phyloP scores from a whole-genome alignment of 1,140 invertebrate species.

The Schlechtendalia chinensis region DNA sequence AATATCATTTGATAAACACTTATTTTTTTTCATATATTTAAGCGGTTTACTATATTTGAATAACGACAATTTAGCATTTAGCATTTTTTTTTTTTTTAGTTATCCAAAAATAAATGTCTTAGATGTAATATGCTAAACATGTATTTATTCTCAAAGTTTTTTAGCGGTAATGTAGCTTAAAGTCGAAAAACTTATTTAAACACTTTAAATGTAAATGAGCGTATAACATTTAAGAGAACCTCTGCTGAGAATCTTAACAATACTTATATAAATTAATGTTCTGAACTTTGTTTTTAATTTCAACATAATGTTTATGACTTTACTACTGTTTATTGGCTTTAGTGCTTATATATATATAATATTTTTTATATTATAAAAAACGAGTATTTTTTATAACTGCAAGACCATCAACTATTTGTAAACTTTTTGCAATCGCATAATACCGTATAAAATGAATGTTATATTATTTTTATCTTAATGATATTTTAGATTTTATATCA shows the following conservation, averaged over 20 bases:
- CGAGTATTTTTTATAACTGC: too few species aligned
- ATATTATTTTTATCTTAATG: too few species aligned
- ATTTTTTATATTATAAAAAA: too few species aligned
- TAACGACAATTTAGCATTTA: neutral
- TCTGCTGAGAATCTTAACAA: neutral
- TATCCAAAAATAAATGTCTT: neutral
- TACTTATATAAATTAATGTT: too few species aligned
- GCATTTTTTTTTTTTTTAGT: neutral
- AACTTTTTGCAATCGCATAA: too few species aligned
- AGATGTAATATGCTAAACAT: neutral
- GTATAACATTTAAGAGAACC: neutral
- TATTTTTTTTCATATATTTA: too few species aligned
- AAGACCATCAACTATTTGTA: too few species aligned
- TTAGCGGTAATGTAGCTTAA: neutral
- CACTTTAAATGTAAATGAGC: neutral
- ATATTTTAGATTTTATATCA: too few species aligned
- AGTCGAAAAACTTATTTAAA: neutral
- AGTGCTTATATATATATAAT: too few species aligned
- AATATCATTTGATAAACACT: too few species aligned
- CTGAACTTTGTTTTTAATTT: neutral
- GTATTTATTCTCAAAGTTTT: slow-evolving; percentile 1
- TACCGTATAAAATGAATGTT: too few species aligned
- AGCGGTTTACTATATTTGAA: neutral
- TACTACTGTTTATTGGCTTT: too few species aligned
- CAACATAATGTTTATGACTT: neutral